Evolutionary conservation across 2,888 invertebrate species (phyloP).

Genomic region (Epirrhoe alternata): DNA sequence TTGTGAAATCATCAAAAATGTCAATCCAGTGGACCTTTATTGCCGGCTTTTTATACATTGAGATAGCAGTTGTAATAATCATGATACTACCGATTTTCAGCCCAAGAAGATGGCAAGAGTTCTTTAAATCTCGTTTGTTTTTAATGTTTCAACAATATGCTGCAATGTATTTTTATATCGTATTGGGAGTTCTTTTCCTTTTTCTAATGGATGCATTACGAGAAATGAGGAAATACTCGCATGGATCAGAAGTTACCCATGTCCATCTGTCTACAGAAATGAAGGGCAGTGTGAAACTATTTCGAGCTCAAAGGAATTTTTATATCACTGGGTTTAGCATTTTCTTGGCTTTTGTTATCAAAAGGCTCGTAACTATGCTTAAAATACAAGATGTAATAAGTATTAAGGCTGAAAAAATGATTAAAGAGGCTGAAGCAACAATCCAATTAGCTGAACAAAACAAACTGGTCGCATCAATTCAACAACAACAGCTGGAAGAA

Average conservation of each 20-base stretch:
- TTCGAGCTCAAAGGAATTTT: constrained; percentile 91
- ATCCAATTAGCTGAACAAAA: constrained; percentile 71
- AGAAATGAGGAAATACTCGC: constrained; percentile 89
- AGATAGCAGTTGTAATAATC: constrained; percentile 87
- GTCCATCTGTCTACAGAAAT: constrained; percentile 86
- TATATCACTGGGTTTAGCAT: constrained; percentile 92
- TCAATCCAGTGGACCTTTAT: constrained; percentile 92
- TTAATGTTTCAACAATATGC: constrained; percentile 86
- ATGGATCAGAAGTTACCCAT: constrained; percentile 67
- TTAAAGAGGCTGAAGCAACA: constrained; percentile 89
- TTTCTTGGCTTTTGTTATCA: constrained; percentile 88
- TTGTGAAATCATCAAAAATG: constrained; percentile 77
- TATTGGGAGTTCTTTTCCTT: constrained; percentile 84
- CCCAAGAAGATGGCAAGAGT: constrained; percentile 89
- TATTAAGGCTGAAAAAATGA: constrained; percentile 87
- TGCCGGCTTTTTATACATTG: constrained; percentile 89
- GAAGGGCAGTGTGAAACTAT: constrained; percentile 89
- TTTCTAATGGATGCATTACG: constrained; percentile 89
- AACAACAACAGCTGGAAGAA: constrained; percentile 55
- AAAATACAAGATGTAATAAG: constrained; percentile 86
- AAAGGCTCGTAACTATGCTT: constrained; percentile 87
- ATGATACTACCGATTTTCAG: constrained; percentile 89
- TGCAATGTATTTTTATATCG: constrained; percentile 88
- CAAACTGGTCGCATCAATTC: constrained; percentile 55
- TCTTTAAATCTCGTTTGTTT: constrained; percentile 90